Percentiles rank a stretch among this genome's conserved stretches.
phyloP scores from a whole-genome alignment of 1,140 invertebrate genomes.

The Ceratina japonica region DNA sequence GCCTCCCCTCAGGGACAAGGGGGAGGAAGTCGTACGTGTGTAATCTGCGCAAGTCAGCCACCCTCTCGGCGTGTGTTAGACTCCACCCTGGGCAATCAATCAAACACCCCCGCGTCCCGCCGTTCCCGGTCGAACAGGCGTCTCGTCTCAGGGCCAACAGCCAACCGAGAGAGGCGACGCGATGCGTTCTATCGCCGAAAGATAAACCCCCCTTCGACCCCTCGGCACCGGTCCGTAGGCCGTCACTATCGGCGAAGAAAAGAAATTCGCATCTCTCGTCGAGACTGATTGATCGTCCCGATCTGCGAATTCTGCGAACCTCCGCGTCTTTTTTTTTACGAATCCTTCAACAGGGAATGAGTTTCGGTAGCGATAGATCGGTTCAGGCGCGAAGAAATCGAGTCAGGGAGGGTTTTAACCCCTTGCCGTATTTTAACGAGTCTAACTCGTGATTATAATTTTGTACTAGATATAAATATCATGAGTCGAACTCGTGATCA shows the following conservation, averaged over 20 bases:
- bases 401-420: too few relatives aligned
- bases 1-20: too few relatives aligned
- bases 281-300: constrained; percentile 2
- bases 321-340: not conserved
- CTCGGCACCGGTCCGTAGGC: constrained; percentile 2
- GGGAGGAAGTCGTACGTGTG: constrained; percentile 47
- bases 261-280: constrained; percentile 30
- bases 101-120: constrained; percentile 54
- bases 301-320: not conserved
- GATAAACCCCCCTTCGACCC: constrained; percentile 47
- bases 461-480: too few relatives aligned
- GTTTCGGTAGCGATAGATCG: not conserved
- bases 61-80: constrained; percentile 62
- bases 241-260: constrained; percentile 24
- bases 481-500: too few relatives aligned
- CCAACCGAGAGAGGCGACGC: constrained; percentile 44
- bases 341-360: not conserved
- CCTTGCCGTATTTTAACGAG: too few relatives aligned
- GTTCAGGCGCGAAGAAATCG: not conserved
- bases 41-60: constrained; percentile 67
- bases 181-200: constrained; percentile 48
- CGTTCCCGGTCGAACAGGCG: constrained; percentile 21
- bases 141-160: not conserved
- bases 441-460: too few relatives aligned
- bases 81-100: constrained; percentile 75